Conservation (phyloP, 2,797 vertebrate species). For the Myiotriccus ornatus region DNA sequence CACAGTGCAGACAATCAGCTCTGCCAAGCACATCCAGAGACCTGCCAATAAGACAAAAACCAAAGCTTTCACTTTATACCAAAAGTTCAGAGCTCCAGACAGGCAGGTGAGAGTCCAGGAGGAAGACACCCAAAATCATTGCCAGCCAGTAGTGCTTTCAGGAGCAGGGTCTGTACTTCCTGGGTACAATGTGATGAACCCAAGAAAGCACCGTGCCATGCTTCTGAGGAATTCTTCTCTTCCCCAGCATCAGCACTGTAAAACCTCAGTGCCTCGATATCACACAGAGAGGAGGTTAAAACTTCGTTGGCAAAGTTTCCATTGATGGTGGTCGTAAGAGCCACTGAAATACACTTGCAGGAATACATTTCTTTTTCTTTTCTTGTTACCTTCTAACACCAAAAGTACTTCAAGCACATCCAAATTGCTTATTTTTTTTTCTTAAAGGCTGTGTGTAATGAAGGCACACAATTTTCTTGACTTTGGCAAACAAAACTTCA, state of each 20-base stretch:
- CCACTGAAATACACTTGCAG: not conserved
- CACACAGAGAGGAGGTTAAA: not conserved
- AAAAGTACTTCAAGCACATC: not conserved
- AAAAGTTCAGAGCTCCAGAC: not conserved
- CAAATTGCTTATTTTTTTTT: not conserved
- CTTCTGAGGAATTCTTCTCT: not conserved
- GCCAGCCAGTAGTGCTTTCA: not conserved
- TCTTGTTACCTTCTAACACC: not conserved
- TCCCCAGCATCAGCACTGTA: not conserved
- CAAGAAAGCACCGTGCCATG: accelerated
- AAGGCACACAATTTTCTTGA: not conserved
- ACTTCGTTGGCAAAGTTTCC: not conserved
- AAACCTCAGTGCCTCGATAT: not conserved
- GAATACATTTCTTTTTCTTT: not conserved
- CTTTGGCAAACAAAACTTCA: not conserved
- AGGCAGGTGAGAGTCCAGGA: not conserved
- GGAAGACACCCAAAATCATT: not conserved
- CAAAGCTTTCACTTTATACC: not conserved
- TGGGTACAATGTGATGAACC: not conserved
- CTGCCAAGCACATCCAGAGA: not conserved
- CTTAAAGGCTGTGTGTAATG: not conserved
- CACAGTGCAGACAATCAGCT: not conserved
- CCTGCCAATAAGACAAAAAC: not conserved
- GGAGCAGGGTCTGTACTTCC: not conserved
- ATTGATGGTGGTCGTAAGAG: not conserved